Evolutionary conservation across 92 coral and sea anemone genomes (phyloP), one percentile per base, ranked within the genome.

Genomic region (Epizoanthus stellaris): DNA sequence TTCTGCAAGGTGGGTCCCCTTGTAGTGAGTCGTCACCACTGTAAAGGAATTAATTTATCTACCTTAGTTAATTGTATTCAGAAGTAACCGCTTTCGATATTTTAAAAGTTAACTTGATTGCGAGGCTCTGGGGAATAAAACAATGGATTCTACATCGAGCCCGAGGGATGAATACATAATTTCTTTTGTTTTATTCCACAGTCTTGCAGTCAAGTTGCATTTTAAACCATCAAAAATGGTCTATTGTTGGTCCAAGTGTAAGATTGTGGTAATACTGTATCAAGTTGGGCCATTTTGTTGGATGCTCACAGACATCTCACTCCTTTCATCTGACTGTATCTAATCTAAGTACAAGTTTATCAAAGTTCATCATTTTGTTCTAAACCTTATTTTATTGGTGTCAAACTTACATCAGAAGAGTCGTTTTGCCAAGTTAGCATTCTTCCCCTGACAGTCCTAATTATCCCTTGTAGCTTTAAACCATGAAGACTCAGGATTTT

Each of bases 1-100:
- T 59, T 59, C 64, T 59, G 64, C 64, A 59, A 59, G 64, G 64
- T 59, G 64, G 64, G 4, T 59, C 64, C 64, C n/a, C 64, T 59
- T 59, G 64, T 14, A 59, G n/a, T 4, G 20, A 59, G 3, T 59
- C 64, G n/a, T 10, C n/a, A 59, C 64, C n/a, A 59, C 64, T 59
- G 64, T 59, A 59, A 59, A 59, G 64, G 64, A 59, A 59, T 59
- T 59, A 59, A 59, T 59, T 59, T 59, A 59, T 59, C 64, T 0
- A 59, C 64, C 16, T 58, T 5, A 58, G 3, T 13, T 58, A 58
- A 58, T n/a, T 58, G 63, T 58, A 58, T 13, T 58, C 63, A 59
- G 64, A 59, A 59, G 64, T 59, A 59, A 59, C 64, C 4, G 64
- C n/a, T 59, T 59, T 59, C n/a, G 20, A 59, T 59, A 59, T 59